A percentile compares a stretch with the other conserved stretches of the same genome.
Conservation (phyloP, 2,888 invertebrate genomes). For the Xestia ashworthii region DNA sequence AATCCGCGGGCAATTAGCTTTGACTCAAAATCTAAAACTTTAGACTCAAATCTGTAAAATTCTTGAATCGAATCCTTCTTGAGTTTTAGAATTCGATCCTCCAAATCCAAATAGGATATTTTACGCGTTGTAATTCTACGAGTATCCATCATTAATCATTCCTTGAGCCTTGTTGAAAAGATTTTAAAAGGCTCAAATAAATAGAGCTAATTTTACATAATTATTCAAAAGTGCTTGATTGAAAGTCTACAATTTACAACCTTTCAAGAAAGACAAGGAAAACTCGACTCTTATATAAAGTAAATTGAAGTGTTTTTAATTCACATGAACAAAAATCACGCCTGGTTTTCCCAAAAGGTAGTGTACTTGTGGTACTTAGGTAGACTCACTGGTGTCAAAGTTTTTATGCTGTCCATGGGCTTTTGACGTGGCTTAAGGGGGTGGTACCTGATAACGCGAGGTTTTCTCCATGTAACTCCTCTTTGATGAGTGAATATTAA, state of each 20-base stretch:
- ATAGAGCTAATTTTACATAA: background rate
- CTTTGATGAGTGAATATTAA: too few species aligned
- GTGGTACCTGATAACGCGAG: too few species aligned
- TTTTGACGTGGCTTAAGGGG: too few species aligned
- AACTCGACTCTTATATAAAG: background rate
- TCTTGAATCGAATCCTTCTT: background rate
- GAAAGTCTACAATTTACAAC: background rate
- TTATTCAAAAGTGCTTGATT: conserved; percentile 12
- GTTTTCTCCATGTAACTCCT: too few species aligned
- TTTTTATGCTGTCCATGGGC: too few species aligned
- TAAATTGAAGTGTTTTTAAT: background rate
- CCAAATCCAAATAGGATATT: background rate
- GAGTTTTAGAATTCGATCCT: background rate
- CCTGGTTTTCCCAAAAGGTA: background rate
- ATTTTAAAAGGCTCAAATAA: conserved; percentile 1
- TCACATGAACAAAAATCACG: background rate
- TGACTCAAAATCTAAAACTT: background rate
- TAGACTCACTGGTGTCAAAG: too few species aligned
- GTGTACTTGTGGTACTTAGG: too few species aligned
- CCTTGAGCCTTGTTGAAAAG: background rate
- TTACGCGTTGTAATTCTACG: background rate
- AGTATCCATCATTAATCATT: conserved; percentile 18
- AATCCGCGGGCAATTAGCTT: background rate
- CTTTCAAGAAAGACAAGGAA: background rate
- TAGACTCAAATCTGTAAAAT: background rate